Evolutionary conservation across 1,140 invertebrate genomes (phyloP).

Genomic region (Apis florea): DNA sequence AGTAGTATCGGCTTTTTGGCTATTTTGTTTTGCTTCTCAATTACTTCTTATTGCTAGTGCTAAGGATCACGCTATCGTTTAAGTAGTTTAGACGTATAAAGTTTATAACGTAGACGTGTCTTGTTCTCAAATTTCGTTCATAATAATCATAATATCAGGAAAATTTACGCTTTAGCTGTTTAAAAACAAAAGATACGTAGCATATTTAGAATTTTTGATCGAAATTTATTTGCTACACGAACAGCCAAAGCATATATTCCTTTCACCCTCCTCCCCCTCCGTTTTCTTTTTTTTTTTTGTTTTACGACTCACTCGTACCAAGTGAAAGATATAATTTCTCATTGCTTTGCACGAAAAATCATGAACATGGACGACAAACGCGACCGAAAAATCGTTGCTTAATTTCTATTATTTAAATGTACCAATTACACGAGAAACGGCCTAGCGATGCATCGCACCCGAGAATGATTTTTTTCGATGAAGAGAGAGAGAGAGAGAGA

Average conservation of each 20-base stretch:
- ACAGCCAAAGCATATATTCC: conserved; percentile 19
- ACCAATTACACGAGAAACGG: conserved; percentile 32
- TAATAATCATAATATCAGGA: background rate
- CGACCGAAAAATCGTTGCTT: conserved; percentile 3
- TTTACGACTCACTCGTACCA: background rate
- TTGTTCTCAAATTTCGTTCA: background rate
- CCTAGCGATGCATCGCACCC: conserved; percentile 54
- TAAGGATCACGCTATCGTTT: conserved; percentile 24
- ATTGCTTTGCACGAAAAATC: background rate
- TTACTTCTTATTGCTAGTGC: conserved; percentile 10
- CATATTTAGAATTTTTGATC: background rate
- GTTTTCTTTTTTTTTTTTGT: too few species aligned
- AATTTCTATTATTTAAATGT: conserved; percentile 12
- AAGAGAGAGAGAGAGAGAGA: background rate
- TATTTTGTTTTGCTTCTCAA: conserved; percentile 61
- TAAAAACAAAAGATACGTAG: background rate
- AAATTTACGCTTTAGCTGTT: conserved; percentile 20
- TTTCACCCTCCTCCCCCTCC: too few species aligned
- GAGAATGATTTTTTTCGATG: conserved; percentile 37
- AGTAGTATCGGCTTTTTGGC: conserved; percentile 72
- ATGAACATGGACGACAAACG: conserved; percentile 2
- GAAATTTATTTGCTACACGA: background rate
- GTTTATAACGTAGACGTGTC: background rate
- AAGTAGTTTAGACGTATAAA: conserved; percentile 24
- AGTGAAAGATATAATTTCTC: background rate